Conservation (phyloP, 2,113 vertebrate genomes). For the Misgurnus anguillicaudatus region DNA sequence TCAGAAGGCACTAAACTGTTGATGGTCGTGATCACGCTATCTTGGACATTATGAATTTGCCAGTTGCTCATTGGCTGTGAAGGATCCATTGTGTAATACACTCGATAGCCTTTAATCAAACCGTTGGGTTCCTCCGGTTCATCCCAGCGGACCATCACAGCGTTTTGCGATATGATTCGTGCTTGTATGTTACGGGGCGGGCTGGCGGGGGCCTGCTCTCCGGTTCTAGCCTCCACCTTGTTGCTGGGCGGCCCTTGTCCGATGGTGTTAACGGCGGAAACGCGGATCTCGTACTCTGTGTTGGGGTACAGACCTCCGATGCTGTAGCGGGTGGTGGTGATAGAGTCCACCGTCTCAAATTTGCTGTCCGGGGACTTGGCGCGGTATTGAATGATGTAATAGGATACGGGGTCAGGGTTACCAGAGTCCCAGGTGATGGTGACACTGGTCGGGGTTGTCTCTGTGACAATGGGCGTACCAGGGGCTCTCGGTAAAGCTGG, state of each 20-base stretch:
- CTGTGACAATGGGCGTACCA: slow-evolving; percentile 90
- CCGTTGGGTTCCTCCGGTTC: slow-evolving; percentile 97
- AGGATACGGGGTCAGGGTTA: slow-evolving; percentile 93
- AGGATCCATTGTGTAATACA: slow-evolving; percentile 96
- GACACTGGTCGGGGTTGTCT: slow-evolving; percentile 96
- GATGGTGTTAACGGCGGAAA: slow-evolving; percentile 94
- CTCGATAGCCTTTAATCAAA: slow-evolving; percentile 90
- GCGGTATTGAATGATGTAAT: slow-evolving; percentile 96
- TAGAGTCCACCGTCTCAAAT: slow-evolving; percentile 93
- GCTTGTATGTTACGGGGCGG: slow-evolving; percentile 92
- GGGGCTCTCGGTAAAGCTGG: slow-evolving; percentile 94
- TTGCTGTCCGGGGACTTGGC: slow-evolving; percentile 94
- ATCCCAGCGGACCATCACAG: slow-evolving; percentile 97
- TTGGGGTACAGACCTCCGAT: slow-evolving; percentile 97
- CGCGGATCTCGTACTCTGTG: slow-evolving; percentile 95
- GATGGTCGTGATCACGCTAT: slow-evolving; percentile 93
- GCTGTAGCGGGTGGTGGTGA: slow-evolving; percentile 98
- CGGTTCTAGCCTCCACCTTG: slow-evolving; percentile 89
- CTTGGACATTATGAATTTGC: slow-evolving; percentile 96
- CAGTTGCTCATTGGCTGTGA: slow-evolving; percentile 89
- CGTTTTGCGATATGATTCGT: slow-evolving; percentile 88
- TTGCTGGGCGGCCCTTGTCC: slow-evolving; percentile 92
- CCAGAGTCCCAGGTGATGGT: slow-evolving; percentile 99
- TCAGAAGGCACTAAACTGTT: slow-evolving; percentile 88
- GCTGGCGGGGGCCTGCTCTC: slow-evolving; percentile 93